Percentiles rank a stretch among this genome's conserved stretches.
Conservation (phyloP, 2,888 invertebrate species). For the Fissipunctia ypsillon region DNA sequence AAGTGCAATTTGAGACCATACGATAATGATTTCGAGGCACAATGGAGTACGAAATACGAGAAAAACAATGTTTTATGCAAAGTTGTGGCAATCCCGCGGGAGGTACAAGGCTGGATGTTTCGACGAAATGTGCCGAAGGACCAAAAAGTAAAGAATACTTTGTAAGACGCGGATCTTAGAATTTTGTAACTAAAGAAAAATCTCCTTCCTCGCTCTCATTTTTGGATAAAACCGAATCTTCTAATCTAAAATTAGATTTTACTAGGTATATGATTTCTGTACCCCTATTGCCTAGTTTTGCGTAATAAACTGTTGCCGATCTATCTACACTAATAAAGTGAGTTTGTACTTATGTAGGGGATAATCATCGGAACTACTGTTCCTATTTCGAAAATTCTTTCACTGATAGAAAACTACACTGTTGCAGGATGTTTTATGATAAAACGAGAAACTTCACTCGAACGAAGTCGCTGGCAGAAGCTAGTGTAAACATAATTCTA, state of each 20-base stretch:
- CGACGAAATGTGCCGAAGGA: neutral
- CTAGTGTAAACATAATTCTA: neutral
- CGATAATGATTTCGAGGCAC: slow-evolving; percentile 26
- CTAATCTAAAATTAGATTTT: neutral
- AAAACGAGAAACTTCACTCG: neutral
- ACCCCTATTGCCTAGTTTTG: neutral
- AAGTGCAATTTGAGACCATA: slow-evolving; percentile 44
- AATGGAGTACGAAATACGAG: slow-evolving; percentile 22
- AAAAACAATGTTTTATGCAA: slow-evolving; percentile 5
- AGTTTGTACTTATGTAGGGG: no score
- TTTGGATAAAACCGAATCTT: neutral
- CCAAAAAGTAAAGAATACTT: slow-evolving; percentile 20
- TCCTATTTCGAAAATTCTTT: neutral
- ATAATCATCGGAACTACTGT: neutral
- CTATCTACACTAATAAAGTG: neutral
- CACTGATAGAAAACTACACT: neutral
- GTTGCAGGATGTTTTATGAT: neutral
- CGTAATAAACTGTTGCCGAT: neutral
- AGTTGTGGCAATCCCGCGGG: neutral
- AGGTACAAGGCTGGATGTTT: neutral
- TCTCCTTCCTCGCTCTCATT: neutral
- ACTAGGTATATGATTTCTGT: neutral
- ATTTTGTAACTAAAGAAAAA: neutral
- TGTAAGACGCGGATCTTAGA: neutral
- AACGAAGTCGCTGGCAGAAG: neutral